Evolutionary conservation across 2,797 vertebrate species (phyloP).

Genomic region (Xenops minutus): DNA sequence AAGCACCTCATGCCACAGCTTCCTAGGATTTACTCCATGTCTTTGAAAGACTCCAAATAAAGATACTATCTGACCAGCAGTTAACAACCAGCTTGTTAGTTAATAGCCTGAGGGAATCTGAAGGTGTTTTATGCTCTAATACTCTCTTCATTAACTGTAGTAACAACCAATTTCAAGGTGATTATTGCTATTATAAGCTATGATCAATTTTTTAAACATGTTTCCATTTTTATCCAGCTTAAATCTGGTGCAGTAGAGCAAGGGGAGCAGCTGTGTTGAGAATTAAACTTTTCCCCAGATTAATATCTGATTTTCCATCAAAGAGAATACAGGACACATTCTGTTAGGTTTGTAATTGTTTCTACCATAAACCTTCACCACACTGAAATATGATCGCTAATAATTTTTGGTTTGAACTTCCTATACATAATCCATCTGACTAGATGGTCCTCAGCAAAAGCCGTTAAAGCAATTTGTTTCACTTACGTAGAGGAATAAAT

Average conservation of each 20-base stretch:
- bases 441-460: conserved; percentile 75
- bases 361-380: conserved; percentile 75
- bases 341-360: conserved; percentile 80
- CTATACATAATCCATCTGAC: conserved; percentile 78
- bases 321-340: conserved; percentile 77
- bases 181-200: conserved; percentile 79
- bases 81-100: conserved; percentile 69
- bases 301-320: conserved; percentile 80
- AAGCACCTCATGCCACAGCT: not conserved
- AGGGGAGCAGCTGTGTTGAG: conserved; percentile 74
- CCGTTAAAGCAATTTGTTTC: conserved; percentile 80
- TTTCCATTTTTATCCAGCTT: conserved; percentile 71
- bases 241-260: conserved; percentile 63
- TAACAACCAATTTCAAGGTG: conserved; percentile 80
- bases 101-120: conserved; percentile 68
- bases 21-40: not conserved
- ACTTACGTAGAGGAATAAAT: conserved; percentile 79
- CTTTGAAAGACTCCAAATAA: conserved; percentile 20
- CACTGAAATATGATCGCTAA: conserved; percentile 76
- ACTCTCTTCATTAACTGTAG: conserved; percentile 74
- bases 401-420: conserved; percentile 79
- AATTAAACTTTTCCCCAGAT: conserved; percentile 77
- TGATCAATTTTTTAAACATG: conserved; percentile 77
- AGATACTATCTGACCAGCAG: conserved; percentile 42
- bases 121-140: conserved; percentile 62